A percentile compares a stretch with the other conserved stretches of the same genome.
These are phyloP conservation scores for Strigamia transsilvanica DNA, from an alignment of 2,888 invertebrate genomes.

Conservation along the genomic window DNA sequence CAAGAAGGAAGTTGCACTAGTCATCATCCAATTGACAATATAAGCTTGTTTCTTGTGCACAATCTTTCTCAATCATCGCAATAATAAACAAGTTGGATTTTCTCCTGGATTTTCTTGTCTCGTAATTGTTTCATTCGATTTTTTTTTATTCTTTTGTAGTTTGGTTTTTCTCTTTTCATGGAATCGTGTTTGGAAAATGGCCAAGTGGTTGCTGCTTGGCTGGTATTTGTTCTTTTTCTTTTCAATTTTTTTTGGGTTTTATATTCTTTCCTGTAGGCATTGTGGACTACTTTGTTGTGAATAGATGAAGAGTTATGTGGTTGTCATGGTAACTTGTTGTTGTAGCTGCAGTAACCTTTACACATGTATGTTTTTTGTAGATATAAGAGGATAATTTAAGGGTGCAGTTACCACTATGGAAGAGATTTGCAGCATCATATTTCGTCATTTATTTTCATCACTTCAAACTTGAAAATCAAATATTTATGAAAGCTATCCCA, in stretches of 20 bases:
- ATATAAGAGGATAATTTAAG: slow-evolving; percentile 16
- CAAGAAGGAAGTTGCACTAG: too few relatives aligned
- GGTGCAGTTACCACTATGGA: not conserved
- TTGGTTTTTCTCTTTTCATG: not conserved
- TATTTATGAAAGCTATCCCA: not conserved
- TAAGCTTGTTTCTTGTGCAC: too few relatives aligned
- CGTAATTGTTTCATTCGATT: not conserved
- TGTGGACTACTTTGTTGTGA: not conserved
- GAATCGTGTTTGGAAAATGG: not conserved
- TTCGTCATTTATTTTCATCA: not conserved
- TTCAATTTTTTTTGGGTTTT: not conserved
- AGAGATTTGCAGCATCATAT: slow-evolving; percentile 4
- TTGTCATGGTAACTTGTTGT: slow-evolving; percentile 10
- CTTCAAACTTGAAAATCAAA: not conserved
- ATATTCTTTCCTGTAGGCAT: not conserved
- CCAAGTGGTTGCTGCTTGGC: not conserved
- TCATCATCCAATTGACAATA: too few relatives aligned
- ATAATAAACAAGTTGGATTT: too few relatives aligned
- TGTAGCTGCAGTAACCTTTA: not conserved
- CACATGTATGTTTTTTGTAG: slow-evolving; percentile 13
- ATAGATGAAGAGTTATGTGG: slow-evolving; percentile 17
- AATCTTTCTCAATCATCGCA: too few relatives aligned
- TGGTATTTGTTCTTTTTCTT: not conserved
- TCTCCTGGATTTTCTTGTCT: not conserved
- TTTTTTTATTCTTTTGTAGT: not conserved